These are phyloP conservation scores for Halichoeres trimaculatus DNA, from an alignment of 2,113 vertebrate species.

Conservation along the genomic window DNA sequence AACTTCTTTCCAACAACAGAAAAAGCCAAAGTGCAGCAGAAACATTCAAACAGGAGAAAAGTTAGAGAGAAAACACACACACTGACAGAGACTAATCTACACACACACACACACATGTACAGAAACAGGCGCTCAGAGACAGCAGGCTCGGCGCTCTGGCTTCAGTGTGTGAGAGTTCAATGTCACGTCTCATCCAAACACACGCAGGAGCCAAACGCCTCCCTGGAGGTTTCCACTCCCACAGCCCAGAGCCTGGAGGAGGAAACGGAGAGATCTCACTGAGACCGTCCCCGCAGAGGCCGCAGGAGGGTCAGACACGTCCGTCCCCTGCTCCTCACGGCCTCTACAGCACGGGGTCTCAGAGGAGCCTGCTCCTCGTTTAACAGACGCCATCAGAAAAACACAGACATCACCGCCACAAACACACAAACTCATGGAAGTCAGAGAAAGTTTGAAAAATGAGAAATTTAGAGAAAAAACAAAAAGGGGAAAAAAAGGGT, in stretches of 20 bases:
- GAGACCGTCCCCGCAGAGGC: slow-evolving; percentile 43
- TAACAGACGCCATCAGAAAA: slow-evolving; percentile 26
- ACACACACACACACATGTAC: not conserved
- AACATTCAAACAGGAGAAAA: slow-evolving; percentile 5
- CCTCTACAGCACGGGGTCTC: not conserved
- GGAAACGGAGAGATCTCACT: slow-evolving; percentile 80
- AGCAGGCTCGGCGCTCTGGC: slow-evolving; percentile 31
- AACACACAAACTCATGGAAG: slow-evolving; percentile 19
- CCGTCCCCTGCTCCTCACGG: slow-evolving; percentile 13
- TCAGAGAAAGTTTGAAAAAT: slow-evolving; percentile 20
- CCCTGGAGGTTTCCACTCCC: slow-evolving; percentile 62
- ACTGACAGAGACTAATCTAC: slow-evolving; percentile 18
- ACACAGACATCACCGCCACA: slow-evolving; percentile 6
- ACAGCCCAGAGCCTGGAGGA: slow-evolving; percentile 65
- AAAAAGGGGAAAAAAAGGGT: slow-evolving; percentile 49
- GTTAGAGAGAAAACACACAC: not conserved
- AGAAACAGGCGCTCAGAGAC: slow-evolving; percentile 29
- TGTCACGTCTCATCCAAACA: slow-evolving; percentile 73
- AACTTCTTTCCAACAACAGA: not conserved
- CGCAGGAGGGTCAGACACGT: slow-evolving; percentile 52
- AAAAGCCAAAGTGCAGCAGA: slow-evolving; percentile 1
- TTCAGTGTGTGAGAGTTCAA: slow-evolving; percentile 84
- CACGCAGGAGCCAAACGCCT: slow-evolving; percentile 72
- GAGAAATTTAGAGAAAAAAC: slow-evolving; percentile 52
- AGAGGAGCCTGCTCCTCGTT: not conserved